Conservation (phyloP, 2,888 invertebrate species). For the Lepidochrysops patricia region DNA sequence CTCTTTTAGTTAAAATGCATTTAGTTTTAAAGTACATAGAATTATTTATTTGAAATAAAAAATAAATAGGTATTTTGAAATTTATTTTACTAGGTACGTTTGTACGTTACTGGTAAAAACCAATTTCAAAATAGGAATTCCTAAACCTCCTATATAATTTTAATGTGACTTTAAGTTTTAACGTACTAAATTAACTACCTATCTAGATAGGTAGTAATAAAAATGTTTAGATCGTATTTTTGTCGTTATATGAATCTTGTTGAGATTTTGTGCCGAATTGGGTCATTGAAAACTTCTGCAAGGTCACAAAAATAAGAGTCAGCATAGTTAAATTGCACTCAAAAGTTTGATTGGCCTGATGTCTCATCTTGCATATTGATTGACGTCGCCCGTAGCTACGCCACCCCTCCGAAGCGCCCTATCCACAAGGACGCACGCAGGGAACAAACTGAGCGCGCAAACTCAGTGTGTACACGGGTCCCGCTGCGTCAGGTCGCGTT, state of each 20-base stretch:
- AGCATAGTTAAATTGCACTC: constrained; percentile 1
- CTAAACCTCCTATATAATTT: neutral
- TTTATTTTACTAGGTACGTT: no score
- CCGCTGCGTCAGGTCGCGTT: constrained; percentile 46
- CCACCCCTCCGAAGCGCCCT: constrained; percentile 67
- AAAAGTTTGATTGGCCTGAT: constrained; percentile 40
- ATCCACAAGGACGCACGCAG: constrained; percentile 65
- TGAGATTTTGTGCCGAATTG: neutral
- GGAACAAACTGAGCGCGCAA: constrained; percentile 72
- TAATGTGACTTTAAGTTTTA: neutral
- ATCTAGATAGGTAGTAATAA: neutral
- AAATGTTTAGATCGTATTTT: no score
- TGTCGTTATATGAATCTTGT: no score
- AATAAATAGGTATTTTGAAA: no score
- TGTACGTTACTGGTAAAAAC: no score
- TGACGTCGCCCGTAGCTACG: constrained; percentile 61
- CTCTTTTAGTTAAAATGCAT: neutral
- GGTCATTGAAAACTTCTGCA: neutral
- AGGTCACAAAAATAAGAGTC: neutral
- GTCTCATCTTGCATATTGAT: constrained; percentile 70
- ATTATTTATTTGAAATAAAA: neutral
- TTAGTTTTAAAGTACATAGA: neutral
- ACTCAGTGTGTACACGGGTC: constrained; percentile 56
- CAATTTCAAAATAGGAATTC: no score
- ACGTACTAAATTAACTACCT: neutral